Base-by-base conservation (phyloP, 2,888 invertebrate genomes). In the Chydorus sphaericus region DNA sequence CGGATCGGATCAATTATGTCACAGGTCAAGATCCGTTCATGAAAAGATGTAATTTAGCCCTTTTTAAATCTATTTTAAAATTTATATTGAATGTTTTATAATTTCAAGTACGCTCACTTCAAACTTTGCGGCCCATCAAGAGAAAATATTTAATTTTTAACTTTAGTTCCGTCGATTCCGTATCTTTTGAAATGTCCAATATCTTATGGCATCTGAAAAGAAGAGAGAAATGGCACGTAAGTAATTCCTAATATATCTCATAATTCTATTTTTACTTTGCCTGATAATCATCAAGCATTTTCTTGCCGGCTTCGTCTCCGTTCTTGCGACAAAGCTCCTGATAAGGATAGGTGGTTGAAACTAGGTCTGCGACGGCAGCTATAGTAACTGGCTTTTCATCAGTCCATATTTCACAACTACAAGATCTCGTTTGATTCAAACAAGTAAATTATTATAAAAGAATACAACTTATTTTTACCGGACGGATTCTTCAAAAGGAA, bases 401-500 rank as follows among this genome's bases (percentile, higher is more conserved):
- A 5, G 26, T 44, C 44, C 44, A 44, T 14, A 44, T 28, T 23
- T 23, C 44, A 44, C 28, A 23, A 3, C 44, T 44, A 6, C 5
- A n/a, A n/a, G n/a, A n/a, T n/a, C n/a, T n/a, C n/a, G n/a, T n/a
- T n/a, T n/a, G 6, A 5, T n/a, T n/a, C n/a, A n/a, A n/a, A n/a
- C n/a, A 44, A 44, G 16, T 4, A 16, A n/a, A n/a, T n/a, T n/a
- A n/a, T n/a, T n/a, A 36, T 16, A 3, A 23, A 44, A 10, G 7
- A 39, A 39, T 39, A 18, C 20, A 14, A 44, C 10, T 16, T 29
- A 30, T 59, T n/a, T n/a, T 55, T 50, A 55, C 36, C 44, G 52
- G 48, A 31, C 29, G 14, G 44, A 39, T 18, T 37, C 33, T n/a
- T 38, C 23, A 58, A 62, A 63, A 33, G 65, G 66, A 37, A 66